Evolutionary conservation across 1,140 invertebrate species (phyloP).

Genomic region (Ooceraea biroi): DNA sequence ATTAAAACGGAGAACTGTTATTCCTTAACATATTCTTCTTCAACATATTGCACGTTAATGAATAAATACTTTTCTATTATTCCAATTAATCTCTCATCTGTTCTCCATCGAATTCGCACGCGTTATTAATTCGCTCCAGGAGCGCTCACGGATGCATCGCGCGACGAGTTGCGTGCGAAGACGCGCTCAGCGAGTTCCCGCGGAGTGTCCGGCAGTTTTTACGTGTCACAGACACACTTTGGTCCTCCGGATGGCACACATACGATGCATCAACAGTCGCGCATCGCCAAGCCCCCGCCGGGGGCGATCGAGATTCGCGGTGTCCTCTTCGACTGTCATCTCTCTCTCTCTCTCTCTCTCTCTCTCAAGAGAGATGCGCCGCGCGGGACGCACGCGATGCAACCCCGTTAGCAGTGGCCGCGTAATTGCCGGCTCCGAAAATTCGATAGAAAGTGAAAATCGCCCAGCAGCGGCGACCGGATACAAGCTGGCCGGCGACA

Average conservation of each 20-base stretch:
- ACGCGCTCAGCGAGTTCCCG: not conserved
- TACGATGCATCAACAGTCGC: constrained; percentile 7
- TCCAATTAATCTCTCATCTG: not conserved
- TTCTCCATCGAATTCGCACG: not conserved
- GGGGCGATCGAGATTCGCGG: constrained; percentile 49
- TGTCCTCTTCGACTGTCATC: not conserved
- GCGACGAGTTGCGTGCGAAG: not conserved
- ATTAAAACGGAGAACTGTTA: not conserved
- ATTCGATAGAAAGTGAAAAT: constrained; percentile 72
- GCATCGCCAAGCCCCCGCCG: constrained; percentile 27
- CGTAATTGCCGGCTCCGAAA: constrained; percentile 68
- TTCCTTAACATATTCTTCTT: not conserved
- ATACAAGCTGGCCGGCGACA: not conserved
- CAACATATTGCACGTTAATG: not conserved
- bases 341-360: not conserved
- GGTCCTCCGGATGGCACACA: constrained; percentile 29
- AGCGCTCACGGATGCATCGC: not conserved
- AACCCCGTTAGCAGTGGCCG: constrained; percentile 46
- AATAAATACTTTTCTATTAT: too few relatives aligned
- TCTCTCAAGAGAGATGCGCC: constrained; percentile 7
- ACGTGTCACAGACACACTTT: constrained; percentile 1
- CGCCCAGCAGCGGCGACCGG: constrained; percentile 53
- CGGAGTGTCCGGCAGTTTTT: not conserved
- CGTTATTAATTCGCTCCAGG: not conserved
- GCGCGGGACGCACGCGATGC: constrained; percentile 12